These are phyloP conservation scores for Agrotis segetum DNA, from an alignment of 2,888 invertebrate genomes.

Conservation along the genomic window DNA sequence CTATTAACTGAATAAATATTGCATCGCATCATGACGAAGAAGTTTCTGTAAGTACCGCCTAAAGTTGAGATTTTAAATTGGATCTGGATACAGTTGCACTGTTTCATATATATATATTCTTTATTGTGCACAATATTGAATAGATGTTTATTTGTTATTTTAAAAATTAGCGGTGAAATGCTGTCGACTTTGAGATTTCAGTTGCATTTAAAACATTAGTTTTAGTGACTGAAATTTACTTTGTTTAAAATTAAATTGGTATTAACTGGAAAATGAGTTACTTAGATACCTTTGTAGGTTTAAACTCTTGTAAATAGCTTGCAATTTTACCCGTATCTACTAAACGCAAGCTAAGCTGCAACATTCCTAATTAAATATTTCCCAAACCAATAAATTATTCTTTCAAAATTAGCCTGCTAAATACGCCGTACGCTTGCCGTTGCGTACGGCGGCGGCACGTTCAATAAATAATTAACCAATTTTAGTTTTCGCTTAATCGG, in stretches of 20 bases:
- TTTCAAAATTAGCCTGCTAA: constrained; percentile 55
- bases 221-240: not conserved
- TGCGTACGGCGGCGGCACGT: constrained; percentile 69
- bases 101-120: no score
- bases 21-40: constrained; percentile 20
- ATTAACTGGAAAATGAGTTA: not conserved
- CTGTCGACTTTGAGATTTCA: not conserved
- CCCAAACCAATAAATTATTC: constrained; percentile 58
- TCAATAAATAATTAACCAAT: constrained; percentile 88
- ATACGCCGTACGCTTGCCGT: constrained; percentile 51
- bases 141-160: constrained; percentile 14
- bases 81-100: not conserved
- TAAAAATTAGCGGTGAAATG: not conserved
- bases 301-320: constrained; percentile 1
- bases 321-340: not conserved
- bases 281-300: not conserved
- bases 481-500: constrained; percentile 90
- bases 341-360: constrained; percentile 10
- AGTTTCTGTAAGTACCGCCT: constrained; percentile 33
- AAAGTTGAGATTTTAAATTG: constrained; percentile 22
- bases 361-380: constrained; percentile 46
- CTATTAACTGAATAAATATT: constrained; percentile 53
- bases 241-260: not conserved
- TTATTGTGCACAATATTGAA: no score
- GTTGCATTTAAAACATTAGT: not conserved